Evolutionary conservation across 1,140 invertebrate species (phyloP), one percentile per base, ranked within the genome.

Genomic region (Drosophila sulfurigaster): DNA sequence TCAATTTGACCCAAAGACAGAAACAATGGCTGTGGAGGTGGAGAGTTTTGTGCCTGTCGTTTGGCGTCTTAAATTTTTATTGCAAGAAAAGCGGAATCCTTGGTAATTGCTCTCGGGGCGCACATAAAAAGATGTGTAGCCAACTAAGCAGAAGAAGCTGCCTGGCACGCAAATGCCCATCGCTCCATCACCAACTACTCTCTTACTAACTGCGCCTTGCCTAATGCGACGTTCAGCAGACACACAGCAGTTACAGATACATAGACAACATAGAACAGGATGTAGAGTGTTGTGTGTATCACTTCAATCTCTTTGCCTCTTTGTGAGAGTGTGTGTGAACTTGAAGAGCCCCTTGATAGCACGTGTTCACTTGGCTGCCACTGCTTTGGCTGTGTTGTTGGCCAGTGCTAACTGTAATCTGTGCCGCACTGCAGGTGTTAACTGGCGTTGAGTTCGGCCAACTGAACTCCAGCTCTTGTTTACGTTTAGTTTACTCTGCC

Each of bases 61-160:
- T 66, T 59, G 63, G 75, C 64, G 71, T 89, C 85, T 89, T 89
- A 89, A 81, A 89, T 85, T 89, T 89, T 81, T 89, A 89, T 89
- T 89, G 85, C 85, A 79, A 79, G 70, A 66, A 78, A 81, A 81
- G 78, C 81, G 75, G 75, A 88, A 85, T 89, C 78, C 75, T 85
- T 65, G 58, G 81, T 89, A 89, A 89, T 89, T 89, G 85, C 85
- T 89, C 85, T 89, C 85, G 20, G 62, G 85, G 78, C 75, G 86
- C 75, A 59, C 81, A 79, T 89, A 89, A 89, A 89, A 75, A 89
- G 80, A 89, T 87, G 83, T 87, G 83, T 89, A 87, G 85, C 81
- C 81, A 87, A 87, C 77, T 89, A 88, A 89, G 85, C 85, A 85
- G 81, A 79, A 89, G 78, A 75, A 81, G 49, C 32, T 45, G 56